A percentile compares a stretch with the other conserved stretches of the same genome.
Conservation (phyloP, 2,888 invertebrate genomes). For the Drosophila histrio region DNA sequence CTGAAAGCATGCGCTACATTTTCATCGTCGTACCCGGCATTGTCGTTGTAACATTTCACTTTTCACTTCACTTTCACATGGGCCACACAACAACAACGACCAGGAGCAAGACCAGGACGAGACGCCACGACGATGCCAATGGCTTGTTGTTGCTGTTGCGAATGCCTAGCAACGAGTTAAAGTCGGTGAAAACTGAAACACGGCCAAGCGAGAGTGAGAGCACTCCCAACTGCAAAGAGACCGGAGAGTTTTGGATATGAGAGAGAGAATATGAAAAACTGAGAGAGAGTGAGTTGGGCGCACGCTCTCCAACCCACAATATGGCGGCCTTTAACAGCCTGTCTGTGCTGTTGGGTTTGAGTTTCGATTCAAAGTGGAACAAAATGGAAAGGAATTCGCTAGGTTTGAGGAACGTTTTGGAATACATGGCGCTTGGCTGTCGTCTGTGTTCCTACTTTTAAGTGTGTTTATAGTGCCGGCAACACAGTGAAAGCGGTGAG, state of each 20-base stretch:
- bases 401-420: conserved; percentile 64
- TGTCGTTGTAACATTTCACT: conserved; percentile 80
- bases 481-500: conserved; percentile 72
- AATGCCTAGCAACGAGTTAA: conserved; percentile 75
- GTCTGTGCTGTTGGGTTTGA: conserved; percentile 33
- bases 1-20: conserved; percentile 57
- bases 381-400: conserved; percentile 76
- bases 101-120: conserved; percentile 23
- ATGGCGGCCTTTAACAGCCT: conserved; percentile 53
- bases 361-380: conserved; percentile 65
- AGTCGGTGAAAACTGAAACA: conserved; percentile 78
- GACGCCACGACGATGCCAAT: conserved; percentile 8
- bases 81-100: conserved; percentile 24
- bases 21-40: conserved; percentile 61
- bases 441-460: conserved; percentile 58
- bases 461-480: conserved; percentile 73
- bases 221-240: conserved; percentile 43
- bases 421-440: conserved; percentile 58
- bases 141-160: conserved; percentile 31
- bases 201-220: conserved; percentile 74
- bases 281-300: conserved; percentile 36
- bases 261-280: conserved; percentile 23
- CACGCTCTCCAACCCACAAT: conserved; percentile 59
- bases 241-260: conserved; percentile 20
- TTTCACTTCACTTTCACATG: conserved; percentile 83